phyloP scores from a whole-genome alignment of 2,113 vertebrate species.

The Athene cunicularia region DNA sequence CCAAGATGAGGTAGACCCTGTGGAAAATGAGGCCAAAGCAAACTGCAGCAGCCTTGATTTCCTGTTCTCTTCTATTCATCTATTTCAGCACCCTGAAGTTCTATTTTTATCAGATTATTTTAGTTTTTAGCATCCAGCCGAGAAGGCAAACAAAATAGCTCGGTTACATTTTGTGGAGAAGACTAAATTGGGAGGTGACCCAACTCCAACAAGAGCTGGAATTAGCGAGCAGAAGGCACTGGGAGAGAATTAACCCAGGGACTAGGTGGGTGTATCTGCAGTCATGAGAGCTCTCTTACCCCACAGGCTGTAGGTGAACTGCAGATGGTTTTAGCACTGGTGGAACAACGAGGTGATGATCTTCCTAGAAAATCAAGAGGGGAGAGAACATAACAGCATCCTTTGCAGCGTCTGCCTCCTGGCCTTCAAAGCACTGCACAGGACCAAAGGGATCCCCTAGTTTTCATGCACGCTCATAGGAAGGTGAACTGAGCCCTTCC shows the following conservation, averaged over 20 bases:
- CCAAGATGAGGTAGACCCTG: not conserved
- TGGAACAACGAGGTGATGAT: not conserved
- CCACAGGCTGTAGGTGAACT: not conserved
- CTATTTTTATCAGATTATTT: constrained; percentile 21
- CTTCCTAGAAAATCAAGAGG: not conserved
- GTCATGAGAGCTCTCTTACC: not conserved
- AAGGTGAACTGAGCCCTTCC: not conserved
- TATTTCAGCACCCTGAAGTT: not conserved
- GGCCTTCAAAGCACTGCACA: not conserved
- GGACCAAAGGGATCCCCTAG: not conserved
- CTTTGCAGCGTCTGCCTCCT: not conserved
- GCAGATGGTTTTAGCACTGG: not conserved
- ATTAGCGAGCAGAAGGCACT: not conserved
- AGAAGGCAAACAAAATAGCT: constrained; percentile 26
- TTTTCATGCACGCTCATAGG: fast-evolving
- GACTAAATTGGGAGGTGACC: constrained; percentile 35
- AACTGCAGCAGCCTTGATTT: not conserved
- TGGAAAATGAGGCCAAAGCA: not conserved
- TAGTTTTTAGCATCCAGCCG: not conserved
- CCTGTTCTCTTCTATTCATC: not conserved
- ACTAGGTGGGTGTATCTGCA: not conserved
- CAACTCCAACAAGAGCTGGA: not conserved
- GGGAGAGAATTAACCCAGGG: not conserved
- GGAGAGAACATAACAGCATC: not conserved
- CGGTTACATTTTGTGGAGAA: not conserved